A percentile compares a stretch with the other conserved stretches of the same genome.
Conservation (phyloP, 1,140 invertebrate species). For the Drosophila baimaii region DNA sequence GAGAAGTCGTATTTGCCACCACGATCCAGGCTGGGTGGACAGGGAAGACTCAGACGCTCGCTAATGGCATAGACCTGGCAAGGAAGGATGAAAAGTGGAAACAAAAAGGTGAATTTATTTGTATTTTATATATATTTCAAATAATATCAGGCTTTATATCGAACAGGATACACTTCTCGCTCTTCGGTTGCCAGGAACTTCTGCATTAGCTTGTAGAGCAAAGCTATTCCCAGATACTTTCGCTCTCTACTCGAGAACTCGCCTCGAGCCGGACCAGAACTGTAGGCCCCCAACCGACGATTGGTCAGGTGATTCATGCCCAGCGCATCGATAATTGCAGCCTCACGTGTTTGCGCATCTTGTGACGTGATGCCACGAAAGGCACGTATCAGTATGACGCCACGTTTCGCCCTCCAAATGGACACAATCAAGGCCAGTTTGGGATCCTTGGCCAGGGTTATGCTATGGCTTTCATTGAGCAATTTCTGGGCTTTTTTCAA, state of each 20-base stretch:
- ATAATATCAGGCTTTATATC: conserved; percentile 1
- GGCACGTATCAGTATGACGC: conserved; percentile 94
- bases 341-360: conserved; percentile 97
- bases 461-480: conserved; percentile 26
- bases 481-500: conserved; percentile 92
- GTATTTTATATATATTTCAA: conserved; percentile 4
- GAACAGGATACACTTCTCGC: conserved; percentile 40
- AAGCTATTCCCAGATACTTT: conserved; percentile 90
- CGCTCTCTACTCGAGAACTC: conserved; percentile 89
- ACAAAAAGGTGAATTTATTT: neutral
- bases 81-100: conserved; percentile 47
- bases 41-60: conserved; percentile 93
- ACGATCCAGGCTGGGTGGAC: conserved; percentile 86
- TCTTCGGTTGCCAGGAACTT: conserved; percentile 44
- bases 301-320: conserved; percentile 93
- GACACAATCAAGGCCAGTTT: conserved; percentile 93
- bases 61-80: conserved; percentile 94
- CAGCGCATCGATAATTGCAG: conserved; percentile 95
- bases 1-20: conserved; percentile 91
- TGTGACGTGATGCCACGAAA: conserved; percentile 95
- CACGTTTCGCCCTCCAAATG: conserved; percentile 92
- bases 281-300: conserved; percentile 91
- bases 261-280: conserved; percentile 87
- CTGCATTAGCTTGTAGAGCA: conserved; percentile 88
- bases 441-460: conserved; percentile 60